These are phyloP conservation scores for Anolis apletophallus DNA, from an alignment of 2,797 vertebrate species.

Conservation along the genomic window DNA sequence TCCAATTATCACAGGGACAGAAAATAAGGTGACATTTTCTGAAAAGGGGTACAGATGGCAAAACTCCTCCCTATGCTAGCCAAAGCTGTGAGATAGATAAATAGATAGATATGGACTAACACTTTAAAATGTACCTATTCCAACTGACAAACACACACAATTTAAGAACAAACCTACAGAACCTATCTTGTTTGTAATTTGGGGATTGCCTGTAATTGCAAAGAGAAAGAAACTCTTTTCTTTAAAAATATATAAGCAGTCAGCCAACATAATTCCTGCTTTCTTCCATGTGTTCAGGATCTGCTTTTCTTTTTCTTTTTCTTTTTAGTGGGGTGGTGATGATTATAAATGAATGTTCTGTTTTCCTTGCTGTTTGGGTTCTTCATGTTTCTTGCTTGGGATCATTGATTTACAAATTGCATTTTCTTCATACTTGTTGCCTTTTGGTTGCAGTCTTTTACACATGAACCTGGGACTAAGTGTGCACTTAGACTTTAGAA, in stretches of 20 bases:
- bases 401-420: background rate
- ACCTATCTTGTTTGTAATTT: no score
- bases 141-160: no score
- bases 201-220: background rate
- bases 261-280: background rate
- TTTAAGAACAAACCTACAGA: no score
- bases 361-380: background rate
- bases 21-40: no score
- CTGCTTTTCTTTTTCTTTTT: background rate
- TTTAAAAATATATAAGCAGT: background rate
- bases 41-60: no score
- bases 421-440: background rate
- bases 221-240: background rate
- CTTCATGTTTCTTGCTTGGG: background rate
- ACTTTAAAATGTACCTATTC: no score
- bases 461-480: background rate
- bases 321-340: background rate
- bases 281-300: background rate
- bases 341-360: background rate
- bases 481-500: no score
- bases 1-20: no score
- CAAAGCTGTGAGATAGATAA: no score
- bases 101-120: no score
- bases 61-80: no score
- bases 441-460: background rate